Evolutionary conservation across 2,797 vertebrate genomes (phyloP).

Genomic region (Lophotriccus pileatus): DNA sequence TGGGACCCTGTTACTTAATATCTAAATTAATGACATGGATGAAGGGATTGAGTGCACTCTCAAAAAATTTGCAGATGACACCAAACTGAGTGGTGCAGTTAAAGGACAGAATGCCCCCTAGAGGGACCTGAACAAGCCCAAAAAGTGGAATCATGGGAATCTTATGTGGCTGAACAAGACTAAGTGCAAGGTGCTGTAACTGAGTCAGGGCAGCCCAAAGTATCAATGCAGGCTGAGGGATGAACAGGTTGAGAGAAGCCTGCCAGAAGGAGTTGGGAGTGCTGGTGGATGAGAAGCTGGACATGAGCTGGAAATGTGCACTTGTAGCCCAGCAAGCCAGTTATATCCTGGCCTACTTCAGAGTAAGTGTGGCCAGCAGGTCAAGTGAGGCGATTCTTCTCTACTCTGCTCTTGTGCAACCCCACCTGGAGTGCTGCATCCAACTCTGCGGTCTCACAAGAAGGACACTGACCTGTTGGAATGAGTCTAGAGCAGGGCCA

Average conservation of each 20-base stretch:
- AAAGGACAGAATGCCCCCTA: not conserved
- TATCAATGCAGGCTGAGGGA: not conserved
- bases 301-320: not conserved
- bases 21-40: accelerated
- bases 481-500: not conserved
- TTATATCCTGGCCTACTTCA: not conserved
- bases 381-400: not conserved
- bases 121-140: not conserved
- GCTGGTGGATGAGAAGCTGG: not conserved
- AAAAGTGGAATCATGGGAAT: too few relatives aligned
- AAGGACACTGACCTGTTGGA: not conserved
- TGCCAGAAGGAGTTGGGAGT: not conserved
- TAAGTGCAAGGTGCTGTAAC: not conserved
- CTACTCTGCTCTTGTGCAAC: not conserved
- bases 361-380: not conserved
- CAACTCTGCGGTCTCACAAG: not conserved
- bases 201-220: not conserved
- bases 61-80: not conserved
- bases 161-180: not conserved
- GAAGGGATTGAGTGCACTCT: accelerated
- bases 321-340: not conserved
- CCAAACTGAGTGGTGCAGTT: not conserved
- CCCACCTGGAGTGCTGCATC: not conserved
- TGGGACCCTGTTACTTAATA: accelerated
- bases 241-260: not conserved